Conservation (phyloP, 2,113 vertebrate genomes). For the Chionis minor region DNA sequence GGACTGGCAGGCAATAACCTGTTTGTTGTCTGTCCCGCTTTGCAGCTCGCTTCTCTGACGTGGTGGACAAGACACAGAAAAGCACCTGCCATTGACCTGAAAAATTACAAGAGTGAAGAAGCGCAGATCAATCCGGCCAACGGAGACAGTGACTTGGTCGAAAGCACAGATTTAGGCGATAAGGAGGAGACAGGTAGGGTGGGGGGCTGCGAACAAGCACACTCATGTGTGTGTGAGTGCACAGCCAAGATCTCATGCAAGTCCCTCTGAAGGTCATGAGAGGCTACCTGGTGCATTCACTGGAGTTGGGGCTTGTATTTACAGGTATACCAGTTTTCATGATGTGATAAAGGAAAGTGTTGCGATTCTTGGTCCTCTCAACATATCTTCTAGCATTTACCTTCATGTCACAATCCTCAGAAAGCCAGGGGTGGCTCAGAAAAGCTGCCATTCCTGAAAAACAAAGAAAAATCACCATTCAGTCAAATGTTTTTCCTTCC, state of each 20-base stretch:
- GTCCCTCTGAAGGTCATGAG: not conserved
- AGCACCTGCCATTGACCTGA: conserved; percentile 42
- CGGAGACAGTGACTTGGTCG: rapidly evolving
- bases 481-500: not conserved
- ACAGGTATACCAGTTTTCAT: rapidly evolving
- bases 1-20: not conserved
- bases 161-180: rapidly evolving
- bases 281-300: not conserved
- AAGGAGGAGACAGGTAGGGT: conserved; percentile 25
- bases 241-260: not conserved
- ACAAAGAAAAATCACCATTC: not conserved
- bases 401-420: not conserved
- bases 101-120: not conserved
- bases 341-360: not conserved
- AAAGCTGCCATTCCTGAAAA: not conserved
- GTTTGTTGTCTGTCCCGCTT: not conserved
- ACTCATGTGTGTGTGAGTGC: rapidly evolving
- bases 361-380: not conserved
- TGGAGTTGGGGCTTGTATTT: not conserved
- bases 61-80: conserved; percentile 88
- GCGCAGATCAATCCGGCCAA: not conserved
- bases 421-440: not conserved
- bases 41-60: conserved; percentile 82
- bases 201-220: not conserved
- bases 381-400: not conserved